Conservation (phyloP, 2,797 vertebrate species). For the Poecilia velifera region DNA sequence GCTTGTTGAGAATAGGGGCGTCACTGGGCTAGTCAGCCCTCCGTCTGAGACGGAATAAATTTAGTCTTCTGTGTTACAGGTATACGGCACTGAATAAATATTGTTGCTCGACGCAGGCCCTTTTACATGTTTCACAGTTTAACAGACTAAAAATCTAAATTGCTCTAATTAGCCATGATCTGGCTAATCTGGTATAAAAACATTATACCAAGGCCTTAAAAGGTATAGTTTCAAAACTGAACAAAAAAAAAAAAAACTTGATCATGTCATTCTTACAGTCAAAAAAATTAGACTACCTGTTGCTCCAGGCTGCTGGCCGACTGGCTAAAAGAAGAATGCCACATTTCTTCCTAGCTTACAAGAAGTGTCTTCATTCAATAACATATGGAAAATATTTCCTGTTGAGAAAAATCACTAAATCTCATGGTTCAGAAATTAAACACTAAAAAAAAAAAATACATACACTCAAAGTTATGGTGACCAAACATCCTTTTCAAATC, state of each 20-base stretch:
- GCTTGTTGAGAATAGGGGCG: slow-evolving; percentile 5
- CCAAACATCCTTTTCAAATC: not conserved
- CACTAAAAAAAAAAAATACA: not conserved
- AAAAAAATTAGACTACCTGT: not conserved
- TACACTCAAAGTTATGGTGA: not conserved
- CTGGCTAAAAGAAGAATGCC: not conserved
- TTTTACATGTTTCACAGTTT: not conserved
- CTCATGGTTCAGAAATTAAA: not conserved
- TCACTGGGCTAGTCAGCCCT: not conserved
- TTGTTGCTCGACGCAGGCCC: not conserved
- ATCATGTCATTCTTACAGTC: not conserved
- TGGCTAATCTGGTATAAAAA: too few relatives aligned
- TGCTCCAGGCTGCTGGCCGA: not conserved
- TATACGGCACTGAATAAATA: not conserved
- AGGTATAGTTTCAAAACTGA: not conserved
- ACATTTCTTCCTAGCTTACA: not conserved
- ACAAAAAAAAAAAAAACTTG: not conserved
- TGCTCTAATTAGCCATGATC: not conserved
- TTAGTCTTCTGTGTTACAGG: not conserved
- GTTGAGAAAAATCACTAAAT: not conserved
- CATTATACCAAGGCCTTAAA: not conserved
- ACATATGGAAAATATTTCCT: not conserved
- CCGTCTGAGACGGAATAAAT: not conserved
- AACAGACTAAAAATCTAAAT: not conserved
- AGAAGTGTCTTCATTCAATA: not conserved